Conservation (phyloP, 2,888 invertebrate species). For the Drosophila rubida region DNA sequence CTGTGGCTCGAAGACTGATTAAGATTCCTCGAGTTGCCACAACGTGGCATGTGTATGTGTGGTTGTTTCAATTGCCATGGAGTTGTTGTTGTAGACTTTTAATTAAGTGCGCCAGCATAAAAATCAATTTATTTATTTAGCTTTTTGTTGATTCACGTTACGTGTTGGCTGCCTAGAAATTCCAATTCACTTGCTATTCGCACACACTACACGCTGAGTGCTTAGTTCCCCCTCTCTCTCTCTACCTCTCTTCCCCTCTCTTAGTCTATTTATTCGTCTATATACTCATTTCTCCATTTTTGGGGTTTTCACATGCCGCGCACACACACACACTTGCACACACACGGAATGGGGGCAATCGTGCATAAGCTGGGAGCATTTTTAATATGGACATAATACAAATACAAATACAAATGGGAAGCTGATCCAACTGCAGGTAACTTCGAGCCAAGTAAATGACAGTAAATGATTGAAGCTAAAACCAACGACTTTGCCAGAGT, state of each 20-base stretch:
- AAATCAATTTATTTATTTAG: slow-evolving; percentile 67
- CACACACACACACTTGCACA: slow-evolving; percentile 18
- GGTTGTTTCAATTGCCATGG: not conserved
- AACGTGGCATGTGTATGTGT: not conserved
- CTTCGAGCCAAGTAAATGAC: slow-evolving; percentile 77
- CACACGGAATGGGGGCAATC: slow-evolving; percentile 51
- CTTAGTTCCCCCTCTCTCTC: slow-evolving; percentile 1
- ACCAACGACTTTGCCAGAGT: slow-evolving; percentile 43
- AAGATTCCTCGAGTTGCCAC: slow-evolving; percentile 12
- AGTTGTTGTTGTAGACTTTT: slow-evolving; percentile 42
- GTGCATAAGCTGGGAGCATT: slow-evolving; percentile 64
- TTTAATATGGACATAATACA: slow-evolving; percentile 51
- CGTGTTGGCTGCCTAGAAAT: slow-evolving; percentile 39
- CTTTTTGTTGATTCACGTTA: slow-evolving; percentile 40
- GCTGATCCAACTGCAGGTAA: slow-evolving; percentile 54
- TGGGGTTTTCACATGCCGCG: slow-evolving; percentile 25
- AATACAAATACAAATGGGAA: slow-evolving; percentile 34
- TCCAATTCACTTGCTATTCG: slow-evolving; percentile 7
- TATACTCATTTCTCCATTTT: not conserved
- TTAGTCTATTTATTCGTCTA: not conserved
- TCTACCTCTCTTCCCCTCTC: not conserved
- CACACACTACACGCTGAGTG: slow-evolving; percentile 5
- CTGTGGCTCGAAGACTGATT: slow-evolving; percentile 8
- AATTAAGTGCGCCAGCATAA: slow-evolving; percentile 54
- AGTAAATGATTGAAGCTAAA: slow-evolving; percentile 80